Evolutionary conservation across 2,113 vertebrate genomes (phyloP).

Genomic region (Atractosteus spatula): DNA sequence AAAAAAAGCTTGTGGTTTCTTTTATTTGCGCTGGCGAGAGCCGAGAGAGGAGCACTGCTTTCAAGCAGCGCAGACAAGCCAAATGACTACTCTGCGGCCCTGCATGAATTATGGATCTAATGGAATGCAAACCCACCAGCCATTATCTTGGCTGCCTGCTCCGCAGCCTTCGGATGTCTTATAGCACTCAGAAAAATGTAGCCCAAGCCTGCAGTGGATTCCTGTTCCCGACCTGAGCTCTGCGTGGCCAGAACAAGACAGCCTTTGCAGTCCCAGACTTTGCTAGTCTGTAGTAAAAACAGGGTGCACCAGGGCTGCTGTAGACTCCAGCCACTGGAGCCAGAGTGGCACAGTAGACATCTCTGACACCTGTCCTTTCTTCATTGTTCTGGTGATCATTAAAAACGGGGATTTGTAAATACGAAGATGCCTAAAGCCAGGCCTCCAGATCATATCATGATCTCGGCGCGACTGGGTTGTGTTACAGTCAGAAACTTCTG

Average conservation of each 20-base stretch:
- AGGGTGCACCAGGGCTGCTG: too few species aligned
- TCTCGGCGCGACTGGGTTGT: too few species aligned
- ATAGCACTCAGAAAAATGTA: constrained; percentile 7
- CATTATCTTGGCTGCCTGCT: constrained; percentile 25
- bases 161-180: constrained; percentile 32
- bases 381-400: too few species aligned
- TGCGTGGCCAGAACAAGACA: not conserved
- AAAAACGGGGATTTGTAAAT: too few species aligned
- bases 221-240: constrained; percentile 31
- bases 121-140: constrained; percentile 39
- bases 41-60: constrained; percentile 38
- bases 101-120: constrained; percentile 52
- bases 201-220: constrained; percentile 38
- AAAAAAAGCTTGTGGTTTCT: constrained; percentile 22
- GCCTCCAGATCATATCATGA: too few species aligned
- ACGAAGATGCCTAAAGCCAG: too few species aligned
- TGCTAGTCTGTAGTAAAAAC: too few species aligned
- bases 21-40: constrained; percentile 53
- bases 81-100: constrained; percentile 6
- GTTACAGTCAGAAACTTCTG: too few species aligned
- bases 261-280: too few species aligned
- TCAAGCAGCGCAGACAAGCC: constrained; percentile 33
- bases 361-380: too few species aligned
- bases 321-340: too few species aligned
- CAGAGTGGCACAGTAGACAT: too few species aligned